Evolutionary conservation across 2,797 vertebrate species (phyloP).

Genomic region (Triplophysa bombifrons): DNA sequence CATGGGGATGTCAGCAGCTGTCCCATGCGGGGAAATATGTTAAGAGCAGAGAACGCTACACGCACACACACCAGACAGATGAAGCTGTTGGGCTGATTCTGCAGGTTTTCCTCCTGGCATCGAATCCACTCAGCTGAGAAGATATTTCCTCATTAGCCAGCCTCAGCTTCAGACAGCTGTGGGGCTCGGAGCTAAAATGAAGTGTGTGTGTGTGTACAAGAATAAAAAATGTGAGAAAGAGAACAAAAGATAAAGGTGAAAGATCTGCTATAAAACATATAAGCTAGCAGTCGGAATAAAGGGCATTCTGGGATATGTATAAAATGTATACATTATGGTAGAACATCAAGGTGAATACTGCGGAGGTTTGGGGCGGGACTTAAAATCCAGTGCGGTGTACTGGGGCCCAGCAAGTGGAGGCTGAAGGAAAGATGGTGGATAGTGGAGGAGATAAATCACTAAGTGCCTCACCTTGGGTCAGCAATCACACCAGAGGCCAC

Average conservation of each 20-base stretch:
- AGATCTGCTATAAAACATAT: slow-evolving; percentile 49
- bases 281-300: slow-evolving; percentile 27
- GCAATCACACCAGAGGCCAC: slow-evolving; percentile 82
- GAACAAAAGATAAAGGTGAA: slow-evolving; percentile 57
- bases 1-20: slow-evolving; percentile 70
- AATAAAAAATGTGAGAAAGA: slow-evolving; percentile 49
- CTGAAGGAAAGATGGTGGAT: slow-evolving; percentile 73
- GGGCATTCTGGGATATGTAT: slow-evolving; percentile 16
- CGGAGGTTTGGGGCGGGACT: slow-evolving; percentile 47
- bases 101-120: slow-evolving; percentile 77
- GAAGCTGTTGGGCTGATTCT: slow-evolving; percentile 78
- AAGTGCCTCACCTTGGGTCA: slow-evolving; percentile 84
- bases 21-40: slow-evolving; percentile 75
- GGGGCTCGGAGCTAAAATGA: slow-evolving; percentile 65
- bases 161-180: slow-evolving; percentile 77
- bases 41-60: slow-evolving; percentile 63
- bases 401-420: slow-evolving; percentile 34
- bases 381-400: slow-evolving; percentile 35
- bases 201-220: slow-evolving; percentile 21
- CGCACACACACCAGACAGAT: slow-evolving; percentile 67
- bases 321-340: slow-evolving; percentile 23
- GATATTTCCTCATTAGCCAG: slow-evolving; percentile 80
- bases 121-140: slow-evolving; percentile 78
- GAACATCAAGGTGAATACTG: slow-evolving; percentile 29
- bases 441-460: slow-evolving; percentile 82